Evolutionary conservation across 2,888 invertebrate species (phyloP).

Genomic region (Xylocampa areola): DNA sequence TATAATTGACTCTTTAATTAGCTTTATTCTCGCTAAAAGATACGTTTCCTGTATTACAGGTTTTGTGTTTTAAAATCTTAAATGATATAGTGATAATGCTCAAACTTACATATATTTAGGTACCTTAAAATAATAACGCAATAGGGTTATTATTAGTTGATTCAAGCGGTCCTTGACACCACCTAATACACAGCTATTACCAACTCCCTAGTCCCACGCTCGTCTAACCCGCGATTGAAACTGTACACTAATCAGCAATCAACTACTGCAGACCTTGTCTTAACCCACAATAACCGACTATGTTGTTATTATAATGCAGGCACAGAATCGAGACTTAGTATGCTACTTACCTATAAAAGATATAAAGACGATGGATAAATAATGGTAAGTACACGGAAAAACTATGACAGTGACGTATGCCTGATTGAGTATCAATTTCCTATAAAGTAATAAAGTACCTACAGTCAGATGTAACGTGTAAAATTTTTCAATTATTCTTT

Average conservation of each 20-base stretch:
- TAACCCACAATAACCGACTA: constrained; percentile 47
- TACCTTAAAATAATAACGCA: constrained; percentile 43
- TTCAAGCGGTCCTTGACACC: constrained; percentile 74
- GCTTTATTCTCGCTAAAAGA: too few relatives aligned
- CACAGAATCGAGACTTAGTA: constrained; percentile 9
- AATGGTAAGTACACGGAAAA: too few relatives aligned
- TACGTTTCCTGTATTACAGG: constrained; percentile 13
- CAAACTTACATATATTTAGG: constrained; percentile 51
- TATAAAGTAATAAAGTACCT: too few relatives aligned
- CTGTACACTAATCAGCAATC: constrained; percentile 64
- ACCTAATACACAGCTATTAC: constrained; percentile 70
- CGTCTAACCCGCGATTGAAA: constrained; percentile 69
- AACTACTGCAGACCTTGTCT: constrained; percentile 66
- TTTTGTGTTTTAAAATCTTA: too few relatives aligned
- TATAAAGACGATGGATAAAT: constrained; percentile 13
- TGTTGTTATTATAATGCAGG: constrained; percentile 47
- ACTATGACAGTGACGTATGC: too few relatives aligned
- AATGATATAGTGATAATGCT: constrained; percentile 53
- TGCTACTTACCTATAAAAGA: background rate
- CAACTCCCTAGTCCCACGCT: constrained; percentile 80
- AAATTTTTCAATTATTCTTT: too few relatives aligned
- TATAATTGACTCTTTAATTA: too few relatives aligned
- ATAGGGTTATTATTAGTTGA: constrained; percentile 49
- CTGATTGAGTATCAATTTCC: too few relatives aligned
- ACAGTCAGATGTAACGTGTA: too few relatives aligned